Percentiles rank a stretch among this genome's conserved stretches.
Conservation (phyloP, 2,113 vertebrate genomes). For the Chroicocephalus ridibundus region DNA sequence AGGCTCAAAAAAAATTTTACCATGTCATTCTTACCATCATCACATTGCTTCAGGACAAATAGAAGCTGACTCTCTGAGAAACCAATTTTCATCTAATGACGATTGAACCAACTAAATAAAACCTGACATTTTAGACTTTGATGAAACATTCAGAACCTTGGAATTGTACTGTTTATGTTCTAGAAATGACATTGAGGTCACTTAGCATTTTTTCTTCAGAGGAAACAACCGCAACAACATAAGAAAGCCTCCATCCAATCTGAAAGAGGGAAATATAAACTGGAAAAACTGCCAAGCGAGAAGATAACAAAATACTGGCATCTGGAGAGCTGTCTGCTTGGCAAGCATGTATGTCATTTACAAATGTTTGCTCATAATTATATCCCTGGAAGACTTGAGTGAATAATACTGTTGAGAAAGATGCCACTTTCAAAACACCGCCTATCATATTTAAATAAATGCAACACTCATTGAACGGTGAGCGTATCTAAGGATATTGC, state of each 20-base stretch:
- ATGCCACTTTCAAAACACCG: not conserved
- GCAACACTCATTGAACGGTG: not conserved
- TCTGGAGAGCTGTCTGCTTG: constrained; percentile 41
- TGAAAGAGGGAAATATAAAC: constrained; percentile 5
- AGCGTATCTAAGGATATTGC: fast-evolving
- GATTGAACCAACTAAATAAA: not conserved
- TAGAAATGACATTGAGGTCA: not conserved
- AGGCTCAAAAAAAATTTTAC: not conserved
- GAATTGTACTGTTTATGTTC: not conserved
- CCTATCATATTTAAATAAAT: not conserved
- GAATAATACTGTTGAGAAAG: not conserved
- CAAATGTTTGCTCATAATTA: constrained; percentile 54
- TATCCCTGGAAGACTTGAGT: not conserved
- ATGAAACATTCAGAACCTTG: not conserved
- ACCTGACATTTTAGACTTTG: constrained; percentile 10
- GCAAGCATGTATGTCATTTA: constrained; percentile 13
- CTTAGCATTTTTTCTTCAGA: not conserved
- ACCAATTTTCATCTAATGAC: constrained; percentile 7
- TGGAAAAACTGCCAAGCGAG: constrained; percentile 29
- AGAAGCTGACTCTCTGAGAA: not conserved
- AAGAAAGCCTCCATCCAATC: not conserved
- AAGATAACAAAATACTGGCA: constrained; percentile 37
- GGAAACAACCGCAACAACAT: not conserved
- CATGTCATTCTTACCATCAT: not conserved
- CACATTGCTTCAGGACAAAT: not conserved